phyloP scores from a whole-genome alignment of 2,888 invertebrate genomes.

The Agrotis segetum region DNA sequence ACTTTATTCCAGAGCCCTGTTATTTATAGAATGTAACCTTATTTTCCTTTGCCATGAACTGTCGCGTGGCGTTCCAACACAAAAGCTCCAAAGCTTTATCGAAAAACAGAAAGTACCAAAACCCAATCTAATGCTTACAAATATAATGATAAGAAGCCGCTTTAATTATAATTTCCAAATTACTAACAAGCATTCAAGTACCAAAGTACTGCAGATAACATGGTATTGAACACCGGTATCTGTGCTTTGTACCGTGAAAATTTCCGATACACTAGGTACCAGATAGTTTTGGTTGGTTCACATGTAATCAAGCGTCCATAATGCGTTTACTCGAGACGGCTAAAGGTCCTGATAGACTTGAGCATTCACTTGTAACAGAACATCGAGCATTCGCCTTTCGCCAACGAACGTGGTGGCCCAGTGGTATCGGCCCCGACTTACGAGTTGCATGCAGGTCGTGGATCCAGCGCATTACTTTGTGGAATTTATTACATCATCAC shows the following conservation, averaged over 20 bases:
- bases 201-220: constrained; percentile 45
- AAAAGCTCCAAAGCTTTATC: constrained; percentile 17
- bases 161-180: constrained; percentile 34
- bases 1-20: too few species aligned
- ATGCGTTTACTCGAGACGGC: constrained; percentile 73
- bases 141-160: constrained; percentile 9
- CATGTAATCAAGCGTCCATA: constrained; percentile 77
- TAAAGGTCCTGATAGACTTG: background rate
- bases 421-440: too few species aligned
- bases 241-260: constrained; percentile 76
- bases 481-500: too few species aligned
- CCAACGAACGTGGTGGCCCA: too few species aligned
- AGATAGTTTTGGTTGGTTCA: constrained; percentile 77
- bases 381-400: too few species aligned
- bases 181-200: constrained; percentile 29
- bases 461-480: too few species aligned
- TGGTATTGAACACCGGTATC: constrained; percentile 63
- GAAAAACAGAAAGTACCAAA: constrained; percentile 5
- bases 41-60: background rate
- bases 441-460: too few species aligned
- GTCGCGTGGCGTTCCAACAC: background rate
- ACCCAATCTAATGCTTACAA: constrained; percentile 28
- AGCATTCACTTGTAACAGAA: too few species aligned
- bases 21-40: background rate
- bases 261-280: constrained; percentile 80